phyloP scores from a whole-genome alignment of 1,140 invertebrate species.

The Camponotus pennsylvanicus region DNA sequence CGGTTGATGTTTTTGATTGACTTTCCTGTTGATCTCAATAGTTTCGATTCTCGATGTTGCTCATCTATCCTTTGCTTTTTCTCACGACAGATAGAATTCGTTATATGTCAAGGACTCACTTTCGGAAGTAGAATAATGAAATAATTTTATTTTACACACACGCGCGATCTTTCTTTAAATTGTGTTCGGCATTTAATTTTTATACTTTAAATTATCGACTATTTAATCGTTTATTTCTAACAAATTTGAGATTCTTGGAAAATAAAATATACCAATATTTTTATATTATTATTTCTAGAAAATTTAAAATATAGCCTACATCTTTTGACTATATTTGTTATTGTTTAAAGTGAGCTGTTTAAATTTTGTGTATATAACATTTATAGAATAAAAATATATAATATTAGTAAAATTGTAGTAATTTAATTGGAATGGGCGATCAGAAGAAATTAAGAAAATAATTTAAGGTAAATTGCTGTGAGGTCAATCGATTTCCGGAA shows the following conservation, averaged over 20 bases:
- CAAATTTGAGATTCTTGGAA: too few species aligned
- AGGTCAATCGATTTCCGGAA: background rate
- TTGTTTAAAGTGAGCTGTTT: too few species aligned
- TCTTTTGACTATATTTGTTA: too few species aligned
- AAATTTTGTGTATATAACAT: background rate
- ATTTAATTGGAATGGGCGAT: too few species aligned
- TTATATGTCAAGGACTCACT: background rate
- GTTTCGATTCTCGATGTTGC: background rate
- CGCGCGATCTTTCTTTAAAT: background rate
- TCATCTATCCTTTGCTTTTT: background rate
- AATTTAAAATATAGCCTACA: too few species aligned
- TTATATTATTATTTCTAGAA: too few species aligned
- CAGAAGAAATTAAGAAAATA: too few species aligned
- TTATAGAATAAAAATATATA: background rate
- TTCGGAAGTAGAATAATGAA: background rate
- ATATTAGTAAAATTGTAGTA: background rate
- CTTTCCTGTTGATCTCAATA: background rate
- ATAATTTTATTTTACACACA: background rate
- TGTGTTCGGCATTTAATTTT: background rate
- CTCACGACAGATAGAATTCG: conserved; percentile 3
- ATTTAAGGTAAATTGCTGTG: background rate
- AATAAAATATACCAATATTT: too few species aligned
- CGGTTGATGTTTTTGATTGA: background rate
- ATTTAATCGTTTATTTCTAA: too few species aligned
- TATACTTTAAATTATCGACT: background rate